These are phyloP conservation scores for Poicephalus gulielmi DNA, from an alignment of 2,113 vertebrate species.

Conservation along the genomic window DNA sequence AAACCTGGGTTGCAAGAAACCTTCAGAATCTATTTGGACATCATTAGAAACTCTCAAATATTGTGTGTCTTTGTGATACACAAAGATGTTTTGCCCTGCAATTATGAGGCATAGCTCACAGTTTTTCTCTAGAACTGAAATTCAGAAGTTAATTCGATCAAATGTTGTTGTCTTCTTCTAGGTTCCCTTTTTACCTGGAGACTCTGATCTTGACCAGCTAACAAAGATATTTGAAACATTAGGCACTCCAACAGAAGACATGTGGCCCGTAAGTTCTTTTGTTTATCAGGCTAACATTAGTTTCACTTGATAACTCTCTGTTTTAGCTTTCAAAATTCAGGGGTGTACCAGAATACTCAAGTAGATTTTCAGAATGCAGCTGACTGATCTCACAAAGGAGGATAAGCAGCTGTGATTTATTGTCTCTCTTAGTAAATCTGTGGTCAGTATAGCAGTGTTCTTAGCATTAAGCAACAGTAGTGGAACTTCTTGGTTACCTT, in stretches of 20 bases:
- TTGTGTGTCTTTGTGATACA: not conserved
- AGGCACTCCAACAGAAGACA: constrained; percentile 93
- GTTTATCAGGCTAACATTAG: not conserved
- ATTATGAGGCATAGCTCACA: not conserved
- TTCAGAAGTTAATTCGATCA: not conserved
- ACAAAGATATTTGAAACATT: constrained; percentile 97
- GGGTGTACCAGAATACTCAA: not conserved
- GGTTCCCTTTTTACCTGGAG: constrained; percentile 96
- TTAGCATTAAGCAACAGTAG: not conserved
- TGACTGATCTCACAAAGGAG: not conserved
- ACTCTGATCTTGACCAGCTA: constrained; percentile 96
- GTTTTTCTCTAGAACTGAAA: not conserved
- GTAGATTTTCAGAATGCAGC: not conserved
- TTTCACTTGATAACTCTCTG: not conserved
- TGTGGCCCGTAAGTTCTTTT: constrained; percentile 88
- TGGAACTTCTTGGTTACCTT: not conserved
- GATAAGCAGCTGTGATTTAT: not conserved
- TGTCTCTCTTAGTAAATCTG: not conserved
- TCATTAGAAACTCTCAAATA: not conserved
- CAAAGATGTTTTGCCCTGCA: not conserved
- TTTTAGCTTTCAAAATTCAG: not conserved
- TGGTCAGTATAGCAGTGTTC: not conserved
- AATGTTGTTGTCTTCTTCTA: constrained; percentile 45
- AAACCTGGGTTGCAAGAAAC: not conserved
- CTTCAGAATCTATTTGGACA: not conserved